Evolutionary conservation across 1,140 invertebrate species (phyloP).

Genomic region (Orchestia grillus): DNA sequence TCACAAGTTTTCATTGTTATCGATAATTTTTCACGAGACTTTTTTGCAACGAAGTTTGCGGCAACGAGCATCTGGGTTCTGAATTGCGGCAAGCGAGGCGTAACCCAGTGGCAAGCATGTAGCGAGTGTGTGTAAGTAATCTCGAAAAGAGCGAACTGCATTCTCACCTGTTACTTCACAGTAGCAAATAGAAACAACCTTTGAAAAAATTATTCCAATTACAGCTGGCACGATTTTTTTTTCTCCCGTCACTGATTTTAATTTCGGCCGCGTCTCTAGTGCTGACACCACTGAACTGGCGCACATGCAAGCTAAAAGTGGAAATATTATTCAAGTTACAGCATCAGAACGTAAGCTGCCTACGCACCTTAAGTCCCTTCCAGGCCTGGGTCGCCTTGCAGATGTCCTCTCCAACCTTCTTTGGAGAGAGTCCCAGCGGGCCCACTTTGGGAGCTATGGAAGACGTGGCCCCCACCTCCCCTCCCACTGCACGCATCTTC

Average conservation of each 20-base stretch:
- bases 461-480: slow-evolving; percentile 99
- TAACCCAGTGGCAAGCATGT: too few relatives aligned
- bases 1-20: too few relatives aligned
- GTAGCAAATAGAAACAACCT: not conserved
- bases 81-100: too few relatives aligned
- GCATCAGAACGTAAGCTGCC: not conserved
- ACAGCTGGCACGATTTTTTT: not conserved
- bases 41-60: too few relatives aligned
- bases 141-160: not conserved
- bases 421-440: slow-evolving; percentile 82
- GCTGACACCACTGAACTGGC: not conserved
- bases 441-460: slow-evolving; percentile 95
- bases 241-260: not conserved
- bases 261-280: not conserved
- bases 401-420: slow-evolving; percentile 99
- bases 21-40: too few relatives aligned
- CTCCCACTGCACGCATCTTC: slow-evolving; percentile 96
- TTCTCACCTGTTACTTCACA: not conserved
- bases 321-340: not conserved
- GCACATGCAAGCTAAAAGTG: not conserved
- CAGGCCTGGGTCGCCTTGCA: slow-evolving; percentile 99
- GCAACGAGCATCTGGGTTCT: too few relatives aligned
- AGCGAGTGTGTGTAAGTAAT: too few relatives aligned
- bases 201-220: not conserved
- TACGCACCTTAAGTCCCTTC: slow-evolving; percentile 90